Evolutionary conservation across 2,113 vertebrate genomes (phyloP), one percentile per base, ranked within the genome.

Genomic region (Edolisoma coerulescens): DNA sequence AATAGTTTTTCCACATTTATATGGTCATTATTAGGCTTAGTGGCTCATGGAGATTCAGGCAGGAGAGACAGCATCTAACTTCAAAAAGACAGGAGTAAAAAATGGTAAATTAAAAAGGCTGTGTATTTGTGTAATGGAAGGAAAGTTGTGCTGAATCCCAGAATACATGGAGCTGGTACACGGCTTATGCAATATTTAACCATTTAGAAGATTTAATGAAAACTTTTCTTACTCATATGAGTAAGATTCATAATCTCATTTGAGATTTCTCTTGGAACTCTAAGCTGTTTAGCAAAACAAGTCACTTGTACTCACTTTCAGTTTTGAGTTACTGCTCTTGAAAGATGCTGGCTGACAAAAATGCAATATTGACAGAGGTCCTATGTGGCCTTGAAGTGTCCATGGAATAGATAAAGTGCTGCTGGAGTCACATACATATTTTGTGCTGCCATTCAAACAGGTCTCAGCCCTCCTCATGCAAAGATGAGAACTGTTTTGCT

Each of bases 361-460:
- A 61, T 33, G 3, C 11, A 56, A 42, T 1, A 57, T 9, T 79
- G 37, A 56, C 59, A 83, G 33, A 89, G 73, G 47, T 69, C 35
- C 26, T 37, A 63, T 12, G 7, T 5, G 37, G 53, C 65, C 63
- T 71, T 83, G 65, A 87, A 70, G 47, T 1, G 1, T 53, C 65
- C 37, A 42, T 23, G 21, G 30, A 84, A 32, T 7, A 90, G 77
- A 60, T 14, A 47, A 68, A 54, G 32, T 2, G 4, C 42, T 91
- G 35, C 37, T 70, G 64, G 16, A 73, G 89, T 63, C 0, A 0
- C 16, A 35, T 9, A 22, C 0, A 0, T 35, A n/a, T 50, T 71
- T 57, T 52, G 35, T 47, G 63, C 75, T 92, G 82, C 42, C 76
- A 47, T 65, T 71, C 37, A 59, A 73, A 57, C 9, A 33, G 27